Base-by-base conservation (phyloP, 2,113 vertebrate genomes). In the Pterocles orientalis region DNA sequence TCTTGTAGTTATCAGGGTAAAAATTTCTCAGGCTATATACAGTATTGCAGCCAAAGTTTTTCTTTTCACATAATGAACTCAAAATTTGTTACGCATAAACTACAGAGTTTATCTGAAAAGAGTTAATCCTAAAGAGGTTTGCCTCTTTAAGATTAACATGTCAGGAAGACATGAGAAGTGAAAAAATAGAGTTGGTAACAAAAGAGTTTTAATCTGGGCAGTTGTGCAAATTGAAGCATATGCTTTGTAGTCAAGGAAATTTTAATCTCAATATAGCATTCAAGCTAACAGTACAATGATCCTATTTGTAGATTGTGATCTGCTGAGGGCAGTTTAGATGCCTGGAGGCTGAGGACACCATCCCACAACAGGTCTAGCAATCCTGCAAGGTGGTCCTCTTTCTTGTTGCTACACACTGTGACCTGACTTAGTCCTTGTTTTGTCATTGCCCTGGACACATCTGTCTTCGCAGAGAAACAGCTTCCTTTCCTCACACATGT, bases 351-450 rank as follows among this genome's bases (percentile, higher is more conserved):
- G 47, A 75, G 33, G 31, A 39, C 18, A 58, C 9, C 0, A 0
- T 71, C 26, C 39, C 2, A 5, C 1, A 1, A 23, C 20, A 60
- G 0, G 1, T 13, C 54, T 47, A 33, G 26, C 53, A 68, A 61
- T 61, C 23, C 28, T 25, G 11, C 36, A 41, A 68, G 28, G 33
- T 7, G 53, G 15, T 29, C 33, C 23, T 33, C 18, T 47, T 68
- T 24, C 53, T 68, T 75, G 45, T 33, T 75, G 33, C 18, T 68
- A 14, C 36, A 24, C 7, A 19, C 18, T 16, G 18, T 28, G 18
- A 1, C 2, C 45, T 45, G 15, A 36, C 51, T 58, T 45, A 66
- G 51, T 23, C 53, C 61, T 23, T 45, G 26, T 7, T 60, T 53
- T 68, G 18, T 19, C 23, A 5, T 33, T 47, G 31, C 26, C 33